Evolutionary conservation across 2,888 invertebrate species (phyloP), one percentile per base, ranked within the genome.

Genomic region (Diachrysia chrysitis): DNA sequence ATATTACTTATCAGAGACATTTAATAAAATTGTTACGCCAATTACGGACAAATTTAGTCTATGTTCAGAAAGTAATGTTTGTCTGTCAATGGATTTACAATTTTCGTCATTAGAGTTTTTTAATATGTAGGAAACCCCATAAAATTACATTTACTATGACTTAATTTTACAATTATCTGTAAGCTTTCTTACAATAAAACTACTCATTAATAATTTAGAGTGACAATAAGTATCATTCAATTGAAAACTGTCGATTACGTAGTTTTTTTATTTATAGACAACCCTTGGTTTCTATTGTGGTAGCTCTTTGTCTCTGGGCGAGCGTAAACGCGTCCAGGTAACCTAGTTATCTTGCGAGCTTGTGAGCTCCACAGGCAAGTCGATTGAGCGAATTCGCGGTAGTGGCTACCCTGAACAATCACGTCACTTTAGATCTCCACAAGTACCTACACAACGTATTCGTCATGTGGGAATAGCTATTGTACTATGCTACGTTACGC

Each of bases 371-470:
- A 12, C 48, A 51, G 48, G 48, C 19, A n/a, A 48, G 48, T 48
- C 48, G 48, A 51, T 19, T 21, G 48, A 51, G 48, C 48, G 10
- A 12, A 21, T 42, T 51, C 32, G 25, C 17, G 56, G 32, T 25
- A 56, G 56, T 7, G 29, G 29, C 56, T 25, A 32, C 56, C 29
- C 29, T 10, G 25, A 56, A 32, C 32, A 32, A 32, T 51, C 48
- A 51, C 48, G 14, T 51, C 19, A 51, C 48, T 42, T n/a, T 42
- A 17, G 48, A 51, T 12, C 10, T 48, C 19, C 48, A 51, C 21
- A 19, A 42, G 48, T 10, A 51, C n/a, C n/a, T n/a, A n/a, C 48
- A 51, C 48, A 51, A n/a, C 2, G 48, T 51, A 19, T 19, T 21
- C 0, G 19, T 21, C 48, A 12, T 12, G 42, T 3, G n/a, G n/a